phyloP scores from a whole-genome alignment of 1,140 invertebrate species.

The Popillia japonica region DNA sequence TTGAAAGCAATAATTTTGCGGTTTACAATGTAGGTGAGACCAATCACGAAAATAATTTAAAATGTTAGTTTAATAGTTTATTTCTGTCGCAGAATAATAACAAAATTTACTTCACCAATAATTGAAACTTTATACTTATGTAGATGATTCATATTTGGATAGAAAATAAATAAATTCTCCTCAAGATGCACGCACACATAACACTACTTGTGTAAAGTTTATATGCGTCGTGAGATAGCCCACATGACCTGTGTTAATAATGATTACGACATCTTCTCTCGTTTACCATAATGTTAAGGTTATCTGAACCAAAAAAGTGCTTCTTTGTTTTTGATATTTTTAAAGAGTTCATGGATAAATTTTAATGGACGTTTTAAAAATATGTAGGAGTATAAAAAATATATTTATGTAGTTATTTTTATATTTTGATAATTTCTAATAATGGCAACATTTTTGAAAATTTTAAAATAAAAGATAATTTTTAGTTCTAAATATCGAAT shows the following conservation, averaged over 20 bases:
- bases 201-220: neutral
- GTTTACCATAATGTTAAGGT: neutral
- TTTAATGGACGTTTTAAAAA: too few relatives aligned
- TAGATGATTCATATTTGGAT: neutral
- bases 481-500: too few relatives aligned
- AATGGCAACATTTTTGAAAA: too few relatives aligned
- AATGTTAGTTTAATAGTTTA: too few relatives aligned
- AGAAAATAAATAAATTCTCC: neutral
- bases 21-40: too few relatives aligned
- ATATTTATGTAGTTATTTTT: too few relatives aligned
- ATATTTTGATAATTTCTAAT: too few relatives aligned
- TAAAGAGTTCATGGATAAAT: neutral
- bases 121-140: neutral
- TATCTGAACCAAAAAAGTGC: neutral
- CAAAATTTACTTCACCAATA: neutral
- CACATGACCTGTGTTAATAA: neutral
- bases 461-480: too few relatives aligned
- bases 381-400: too few relatives aligned
- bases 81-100: too few relatives aligned
- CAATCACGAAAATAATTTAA: too few relatives aligned
- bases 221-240: neutral
- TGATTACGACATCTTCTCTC: neutral
- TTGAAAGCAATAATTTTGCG: too few relatives aligned
- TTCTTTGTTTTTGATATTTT: neutral
- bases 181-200: neutral